Percentiles rank a stretch among this genome's conserved stretches.
phyloP scores from a whole-genome alignment of 2,888 invertebrate genomes.

The Ditula angustiorana region DNA sequence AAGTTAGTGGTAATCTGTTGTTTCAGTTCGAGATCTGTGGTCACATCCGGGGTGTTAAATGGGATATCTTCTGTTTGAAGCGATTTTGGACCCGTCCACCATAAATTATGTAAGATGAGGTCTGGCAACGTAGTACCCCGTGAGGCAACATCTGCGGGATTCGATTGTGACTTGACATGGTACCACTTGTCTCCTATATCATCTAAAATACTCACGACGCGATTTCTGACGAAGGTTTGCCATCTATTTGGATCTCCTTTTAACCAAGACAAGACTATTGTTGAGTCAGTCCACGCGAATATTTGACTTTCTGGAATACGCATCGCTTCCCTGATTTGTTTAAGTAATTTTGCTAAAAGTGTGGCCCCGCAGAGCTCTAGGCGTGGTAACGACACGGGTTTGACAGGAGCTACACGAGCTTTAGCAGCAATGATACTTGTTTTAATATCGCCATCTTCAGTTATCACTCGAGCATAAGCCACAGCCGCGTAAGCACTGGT shows the following conservation, averaged over 20 bases:
- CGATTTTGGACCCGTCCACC: conserved; percentile 29
- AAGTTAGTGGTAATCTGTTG: conserved; percentile 4
- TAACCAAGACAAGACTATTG: conserved; percentile 40
- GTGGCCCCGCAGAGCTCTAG: conserved; percentile 37
- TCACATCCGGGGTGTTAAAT: not conserved
- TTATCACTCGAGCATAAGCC: conserved; percentile 28
- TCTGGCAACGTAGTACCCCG: conserved; percentile 28
- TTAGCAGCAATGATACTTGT: conserved; percentile 20
- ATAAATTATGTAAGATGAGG: conserved; percentile 21
- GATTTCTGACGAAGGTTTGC: conserved; percentile 40
- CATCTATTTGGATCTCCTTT: conserved; percentile 39
- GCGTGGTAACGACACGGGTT: conserved; percentile 26
- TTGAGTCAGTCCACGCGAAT: conserved; percentile 39
- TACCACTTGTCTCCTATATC: conserved; percentile 23
- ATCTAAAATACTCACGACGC: conserved; percentile 34
- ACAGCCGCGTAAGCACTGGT: conserved; percentile 31
- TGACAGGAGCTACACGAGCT: conserved; percentile 29
- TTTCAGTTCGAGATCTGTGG: not conserved
- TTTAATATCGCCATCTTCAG: conserved; percentile 1
- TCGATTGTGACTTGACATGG: conserved; percentile 35
- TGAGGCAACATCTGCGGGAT: conserved; percentile 42
- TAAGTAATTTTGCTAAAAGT: conserved; percentile 32
- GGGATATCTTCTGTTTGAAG: conserved; percentile 18
- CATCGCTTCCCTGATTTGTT: conserved; percentile 37
- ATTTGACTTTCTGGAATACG: conserved; percentile 24